phyloP scores from a whole-genome alignment of 1,140 invertebrate genomes.

The Chrysopa pallens region DNA sequence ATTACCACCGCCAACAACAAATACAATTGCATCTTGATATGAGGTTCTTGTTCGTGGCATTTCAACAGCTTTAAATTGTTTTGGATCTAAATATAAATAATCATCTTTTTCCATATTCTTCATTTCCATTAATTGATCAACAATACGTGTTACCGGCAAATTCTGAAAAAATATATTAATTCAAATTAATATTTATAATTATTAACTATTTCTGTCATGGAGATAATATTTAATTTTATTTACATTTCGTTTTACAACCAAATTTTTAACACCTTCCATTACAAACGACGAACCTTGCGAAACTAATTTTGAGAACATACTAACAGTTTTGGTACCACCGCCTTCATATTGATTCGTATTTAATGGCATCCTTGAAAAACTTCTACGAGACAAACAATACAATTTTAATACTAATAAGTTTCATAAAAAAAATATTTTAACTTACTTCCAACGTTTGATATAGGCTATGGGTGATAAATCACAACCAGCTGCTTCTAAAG shows the following conservation, averaged over 20 bases:
- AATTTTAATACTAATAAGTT: conserved; percentile 2
- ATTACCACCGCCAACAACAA: conserved; percentile 95
- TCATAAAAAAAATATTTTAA: conserved; percentile 6
- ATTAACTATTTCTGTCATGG: too few species aligned
- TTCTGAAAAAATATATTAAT: conserved; percentile 33
- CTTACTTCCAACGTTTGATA: conserved; percentile 78
- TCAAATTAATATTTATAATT: conserved; percentile 1
- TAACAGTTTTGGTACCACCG: conserved; percentile 90
- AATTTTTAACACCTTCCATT: conserved; percentile 99
- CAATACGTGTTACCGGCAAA: conserved; percentile 78
- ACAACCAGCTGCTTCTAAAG: conserved; percentile 65
- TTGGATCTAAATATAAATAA: conserved; percentile 84
- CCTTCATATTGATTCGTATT: conserved; percentile 61
- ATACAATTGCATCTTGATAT: conserved; percentile 85
- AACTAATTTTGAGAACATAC: conserved; percentile 96
- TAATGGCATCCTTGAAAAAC: conserved; percentile 65
- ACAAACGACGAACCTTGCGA: conserved; percentile 95
- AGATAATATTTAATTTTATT: conserved; percentile 19
- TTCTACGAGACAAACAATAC: conserved; percentile 27
- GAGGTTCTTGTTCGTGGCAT: conserved; percentile 43
- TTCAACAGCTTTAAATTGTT: conserved; percentile 60
- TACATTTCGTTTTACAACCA: conserved; percentile 94
- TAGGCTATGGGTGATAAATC: conserved; percentile 69
- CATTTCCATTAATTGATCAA: conserved; percentile 80
- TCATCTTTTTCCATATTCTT: conserved; percentile 69